Conservation (phyloP, 2,113 vertebrate genomes). For the Leptobrachium ailaonicum region DNA sequence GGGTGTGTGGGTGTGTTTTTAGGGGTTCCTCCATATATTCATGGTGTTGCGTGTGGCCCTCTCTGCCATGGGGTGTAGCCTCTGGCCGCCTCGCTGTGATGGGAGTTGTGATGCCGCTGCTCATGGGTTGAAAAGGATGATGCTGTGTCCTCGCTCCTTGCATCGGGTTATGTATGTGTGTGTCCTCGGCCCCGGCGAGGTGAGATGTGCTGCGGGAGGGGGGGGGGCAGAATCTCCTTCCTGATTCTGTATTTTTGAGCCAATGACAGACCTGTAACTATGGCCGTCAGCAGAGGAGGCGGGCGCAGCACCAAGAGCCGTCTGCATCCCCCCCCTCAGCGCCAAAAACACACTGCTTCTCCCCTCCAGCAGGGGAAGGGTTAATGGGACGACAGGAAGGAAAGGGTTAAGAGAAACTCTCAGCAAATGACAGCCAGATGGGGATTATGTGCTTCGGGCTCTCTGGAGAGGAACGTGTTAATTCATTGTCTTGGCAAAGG, state of each 20-base stretch:
- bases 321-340: conserved; percentile 10
- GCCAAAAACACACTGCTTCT: background rate
- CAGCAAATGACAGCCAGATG: background rate
- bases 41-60: too few relatives aligned
- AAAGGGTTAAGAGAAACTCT: background rate
- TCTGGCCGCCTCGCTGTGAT: too few relatives aligned
- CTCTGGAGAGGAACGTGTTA: background rate
- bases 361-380: background rate
- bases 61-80: too few relatives aligned
- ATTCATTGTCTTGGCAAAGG: background rate
- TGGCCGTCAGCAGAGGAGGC: conserved; percentile 36
- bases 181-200: background rate
- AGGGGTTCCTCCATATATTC: too few relatives aligned
- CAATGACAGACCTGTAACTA: conserved; percentile 43
- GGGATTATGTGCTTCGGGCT: background rate
- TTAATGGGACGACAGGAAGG: conserved; percentile 6
- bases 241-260: conserved; percentile 12
- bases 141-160: too few relatives aligned
- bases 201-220: background rate
- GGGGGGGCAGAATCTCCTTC: conserved; percentile 12
- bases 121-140: background rate
- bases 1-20: too few relatives aligned
- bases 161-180: too few relatives aligned
- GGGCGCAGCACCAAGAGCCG: background rate
- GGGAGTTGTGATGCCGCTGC: background rate